Evolutionary conservation across 2,113 vertebrate genomes (phyloP).

Genomic region (Zosterops borbonicus): DNA sequence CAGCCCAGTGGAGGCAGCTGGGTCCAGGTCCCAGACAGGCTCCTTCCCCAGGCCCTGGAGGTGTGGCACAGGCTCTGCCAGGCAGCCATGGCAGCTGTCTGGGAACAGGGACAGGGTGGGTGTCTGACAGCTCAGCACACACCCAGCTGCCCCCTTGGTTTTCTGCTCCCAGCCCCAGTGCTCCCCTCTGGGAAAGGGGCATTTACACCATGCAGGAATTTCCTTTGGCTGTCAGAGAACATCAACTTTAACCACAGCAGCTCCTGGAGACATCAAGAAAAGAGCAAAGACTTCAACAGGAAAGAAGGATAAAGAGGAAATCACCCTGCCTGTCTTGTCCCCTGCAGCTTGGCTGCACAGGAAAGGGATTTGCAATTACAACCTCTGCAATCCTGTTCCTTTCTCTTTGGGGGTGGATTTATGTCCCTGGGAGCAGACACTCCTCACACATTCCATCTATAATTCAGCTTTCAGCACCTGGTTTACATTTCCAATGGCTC

Average conservation of each 20-base stretch:
- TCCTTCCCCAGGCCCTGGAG: neutral
- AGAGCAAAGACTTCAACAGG: neutral
- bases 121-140: neutral
- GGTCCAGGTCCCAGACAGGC: fast-evolving
- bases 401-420: neutral
- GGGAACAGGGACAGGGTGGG: neutral
- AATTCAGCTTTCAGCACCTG: neutral
- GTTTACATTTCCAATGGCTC: neutral
- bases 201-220: fast-evolving
- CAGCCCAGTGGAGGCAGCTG: neutral
- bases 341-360: neutral
- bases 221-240: neutral
- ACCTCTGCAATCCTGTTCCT: neutral
- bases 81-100: neutral
- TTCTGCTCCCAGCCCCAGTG: neutral
- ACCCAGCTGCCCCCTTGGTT: neutral
- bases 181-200: neutral
- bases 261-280: neutral
- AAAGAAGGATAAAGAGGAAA: neutral
- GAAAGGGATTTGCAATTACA: neutral
- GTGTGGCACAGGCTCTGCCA: neutral
- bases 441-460: neutral
- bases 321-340: neutral
- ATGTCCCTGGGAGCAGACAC: neutral
- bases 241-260: neutral